Evolutionary conservation across 2,113 vertebrate genomes (phyloP), one percentile per base, ranked within the genome.

Genomic region (Bostrychus sinensis): DNA sequence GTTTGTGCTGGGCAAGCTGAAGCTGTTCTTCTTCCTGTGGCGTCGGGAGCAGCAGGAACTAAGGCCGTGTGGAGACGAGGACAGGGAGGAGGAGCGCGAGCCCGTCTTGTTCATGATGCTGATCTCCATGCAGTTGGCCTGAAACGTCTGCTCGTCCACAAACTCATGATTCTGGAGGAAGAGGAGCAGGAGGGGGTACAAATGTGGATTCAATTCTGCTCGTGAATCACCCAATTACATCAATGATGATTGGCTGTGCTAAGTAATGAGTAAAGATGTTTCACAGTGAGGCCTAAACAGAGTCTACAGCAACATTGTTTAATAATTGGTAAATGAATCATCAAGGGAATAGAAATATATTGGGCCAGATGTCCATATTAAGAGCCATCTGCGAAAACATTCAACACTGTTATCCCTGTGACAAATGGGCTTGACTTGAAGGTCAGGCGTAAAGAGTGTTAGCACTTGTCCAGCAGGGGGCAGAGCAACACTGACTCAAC

Each of bases 111-210:
- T 95, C 70, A 94, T 91, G 3, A 94, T 91, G 0, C 95, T 93
- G 39, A 97, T 94, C 87, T 98, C 97, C 94, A 96, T 95, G 59
- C 94, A 99, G 91, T 94, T 97, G 55, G 96, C 93, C 86, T 98
- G 95, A 2, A 96, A 99, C n/a, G 94, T 92, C 88, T 98, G 96
- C 77, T 99, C 97, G 46, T 99, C 97, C 89, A 98, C 95, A 81
- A 99, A 99, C 82, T 99, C 97, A 0, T 99, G 96, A 79, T 98
- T 99, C 97, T 98, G 81, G 25, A 43, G 46, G 34, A 12, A 22
- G 25, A 30, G 14, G 26, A 32, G 30, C 30, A 3, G 53, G 30
- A n/a, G 46, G 23, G 34, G 0, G n/a, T 36, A 13, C 11, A 20
- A 54, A 56, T 61, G 50, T 63, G 48, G 41, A 56, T 32, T 75